A percentile compares a stretch with the other conserved stretches of the same genome.
phyloP scores from a whole-genome alignment of 2,797 vertebrate genomes.

The Meda fulgida region DNA sequence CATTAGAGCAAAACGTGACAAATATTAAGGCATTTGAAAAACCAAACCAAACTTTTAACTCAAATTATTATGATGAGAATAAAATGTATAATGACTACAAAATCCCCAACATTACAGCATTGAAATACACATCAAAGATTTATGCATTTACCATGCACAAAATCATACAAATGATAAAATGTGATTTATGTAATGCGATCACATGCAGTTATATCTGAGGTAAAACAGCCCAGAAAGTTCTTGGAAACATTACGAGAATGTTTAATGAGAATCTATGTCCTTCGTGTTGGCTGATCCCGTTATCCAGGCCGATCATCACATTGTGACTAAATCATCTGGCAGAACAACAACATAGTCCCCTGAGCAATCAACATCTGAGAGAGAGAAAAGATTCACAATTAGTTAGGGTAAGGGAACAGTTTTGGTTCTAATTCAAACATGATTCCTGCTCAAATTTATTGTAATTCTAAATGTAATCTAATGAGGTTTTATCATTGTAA shows the following conservation, averaged over 20 bases:
- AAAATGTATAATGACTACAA: background rate
- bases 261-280: background rate
- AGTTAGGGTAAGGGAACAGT: background rate
- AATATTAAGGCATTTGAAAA: background rate
- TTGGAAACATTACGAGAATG: background rate
- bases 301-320: background rate
- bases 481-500: background rate
- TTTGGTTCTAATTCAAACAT: background rate
- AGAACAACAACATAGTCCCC: slow-evolving; percentile 59
- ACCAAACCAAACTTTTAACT: background rate
- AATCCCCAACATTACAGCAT: background rate
- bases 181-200: background rate
- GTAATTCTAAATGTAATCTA: background rate
- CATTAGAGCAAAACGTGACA: background rate
- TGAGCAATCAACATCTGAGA: slow-evolving; percentile 41
- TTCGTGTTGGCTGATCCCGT: background rate
- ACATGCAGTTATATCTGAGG: background rate
- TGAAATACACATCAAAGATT: background rate
- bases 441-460: background rate
- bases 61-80: background rate
- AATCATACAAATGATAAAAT: background rate
- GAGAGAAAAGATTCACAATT: background rate
- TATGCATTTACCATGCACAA: background rate
- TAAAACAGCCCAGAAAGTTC: background rate
- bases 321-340: slow-evolving; percentile 31